Base-by-base conservation (phyloP, 2,888 invertebrate genomes). In the Lycocerus yunnanus region DNA sequence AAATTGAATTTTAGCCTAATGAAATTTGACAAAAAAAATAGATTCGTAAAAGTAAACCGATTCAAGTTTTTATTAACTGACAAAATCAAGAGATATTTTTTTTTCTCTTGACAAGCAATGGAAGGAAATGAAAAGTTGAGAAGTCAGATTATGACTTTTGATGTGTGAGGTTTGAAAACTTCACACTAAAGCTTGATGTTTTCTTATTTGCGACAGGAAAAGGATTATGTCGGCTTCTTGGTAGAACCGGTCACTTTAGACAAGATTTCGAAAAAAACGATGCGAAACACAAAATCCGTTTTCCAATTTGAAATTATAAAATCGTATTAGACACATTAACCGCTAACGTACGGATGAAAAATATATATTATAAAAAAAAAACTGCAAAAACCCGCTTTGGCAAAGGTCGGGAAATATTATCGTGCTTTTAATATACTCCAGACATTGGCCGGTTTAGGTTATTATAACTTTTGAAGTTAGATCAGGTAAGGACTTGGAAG, bases 81-180 rank as follows among this genome's bases (percentile, higher is more conserved):
- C 43, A 8, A 43, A 43, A 43, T 43, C 43, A 43, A 43, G 43
- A 43, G n/a, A 43, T 43, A 43, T 43, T 43, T 43, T 43, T n/a
- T n/a, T n/a, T 43, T 43, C 43, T 43, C 43, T 43, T 43, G 43
- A 43, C 43, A 43, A 43, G 43, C n/a, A 43, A 43, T 43, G 66
- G 66, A 68, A 65, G 75, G 71, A 75, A 75, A 69, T 69, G 75
- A 72, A 73, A 73, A 72, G 72, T 72, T 75, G 75, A 70, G 20
- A 70, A 72, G 75, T 70, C 69, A 72, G 72, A 72, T 72, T 75
- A 75, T 75, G 59, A 72, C 71, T 70, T 75, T 70, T 75, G 75
- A 75, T 68, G 70, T 72, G 75, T 70, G 72, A 65, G 11, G 65
- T 67, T 24, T 75, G 72, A 72, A 75, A 72, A 72, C 69, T 69